These are phyloP conservation scores for Notodonta dromedarius DNA, from an alignment of 2,888 invertebrate genomes.

Conservation along the genomic window DNA sequence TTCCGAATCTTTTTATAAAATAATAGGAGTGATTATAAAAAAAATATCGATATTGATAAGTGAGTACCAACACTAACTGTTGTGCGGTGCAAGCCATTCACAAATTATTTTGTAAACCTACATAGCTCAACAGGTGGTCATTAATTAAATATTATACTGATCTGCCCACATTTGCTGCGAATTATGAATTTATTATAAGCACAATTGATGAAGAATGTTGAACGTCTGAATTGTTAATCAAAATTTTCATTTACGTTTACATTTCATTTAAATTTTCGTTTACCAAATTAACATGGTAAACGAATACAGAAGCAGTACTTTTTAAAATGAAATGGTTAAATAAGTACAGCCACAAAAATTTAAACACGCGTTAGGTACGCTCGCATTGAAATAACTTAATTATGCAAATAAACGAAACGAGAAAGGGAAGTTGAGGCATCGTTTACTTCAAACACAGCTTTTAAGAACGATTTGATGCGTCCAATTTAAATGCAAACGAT, in stretches of 20 bases:
- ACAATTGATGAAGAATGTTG: constrained; percentile 27
- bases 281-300: too few species aligned
- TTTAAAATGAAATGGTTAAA: too few species aligned
- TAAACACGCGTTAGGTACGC: background rate
- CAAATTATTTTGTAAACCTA: constrained; percentile 25
- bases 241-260: too few species aligned
- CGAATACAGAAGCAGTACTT: too few species aligned
- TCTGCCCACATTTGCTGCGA: constrained; percentile 27
- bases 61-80: constrained; percentile 23
- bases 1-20: too few species aligned
- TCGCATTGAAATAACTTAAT: constrained; percentile 18
- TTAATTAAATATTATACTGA: constrained; percentile 31
- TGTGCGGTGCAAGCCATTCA: constrained; percentile 29
- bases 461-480: constrained; percentile 26
- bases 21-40: too few species aligned
- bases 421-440: constrained; percentile 15
- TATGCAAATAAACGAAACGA: constrained; percentile 13
- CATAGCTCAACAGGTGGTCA: constrained; percentile 36
- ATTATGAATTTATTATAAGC: constrained; percentile 36
- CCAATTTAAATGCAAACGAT: constrained; percentile 44
- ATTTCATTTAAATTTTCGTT: too few species aligned
- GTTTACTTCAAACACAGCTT: constrained; percentile 16
- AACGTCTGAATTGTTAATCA: background rate
- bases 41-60: background rate
- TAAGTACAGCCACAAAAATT: background rate